Evolutionary conservation across 92 coral and sea anemone species (phyloP), one percentile per base, ranked within the genome.

Genomic region (Hydrozoanthus gracilis): DNA sequence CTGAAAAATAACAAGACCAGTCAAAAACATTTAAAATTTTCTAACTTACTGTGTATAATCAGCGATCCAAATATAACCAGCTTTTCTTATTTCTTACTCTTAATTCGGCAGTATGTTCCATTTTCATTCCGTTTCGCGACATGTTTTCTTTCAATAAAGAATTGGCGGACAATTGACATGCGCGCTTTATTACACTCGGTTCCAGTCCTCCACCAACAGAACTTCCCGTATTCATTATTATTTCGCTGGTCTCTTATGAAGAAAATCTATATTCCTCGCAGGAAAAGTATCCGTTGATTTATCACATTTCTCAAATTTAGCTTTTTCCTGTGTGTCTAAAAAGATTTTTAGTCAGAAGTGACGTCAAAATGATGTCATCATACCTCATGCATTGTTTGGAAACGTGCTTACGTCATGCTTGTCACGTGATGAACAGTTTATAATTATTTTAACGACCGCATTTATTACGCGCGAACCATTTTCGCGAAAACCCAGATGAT

Each of bases 71-170:
- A 17, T 13, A 0, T 20, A n/a, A 47, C 8, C 15, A 14, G 14
- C 54, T 20, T 44, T 17, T 52, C 16, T 2, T 15, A 80, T 80
- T 88, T 74, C 94, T 87, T 73, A 95, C 98, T 88, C 98, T 78
- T 78, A 92, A 88, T 82, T 95, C 98, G 52, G 98, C 98, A 27
- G 87, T 87, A 87, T 95, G 95, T 39, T 95, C 98, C 93, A 91
- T 92, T 85, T 95, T 91, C 74, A 80, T 49, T 65, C 74, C 85
- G 85, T 80, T 80, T 65, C 85, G 85, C 85, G 85, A 80, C 85
- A 80, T 80, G 58, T 80, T 80, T 80, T 80, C 85, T 80, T 80
- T 80, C 73, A 80, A 64, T 80, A 51, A 80, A 80, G 14, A 3
- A 70, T 20, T 49, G 2, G 50, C 14, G 15, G 65, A 47, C 46